Base-by-base conservation (phyloP, 2,113 vertebrate species). In the Nyctereutes procyonoides region DNA sequence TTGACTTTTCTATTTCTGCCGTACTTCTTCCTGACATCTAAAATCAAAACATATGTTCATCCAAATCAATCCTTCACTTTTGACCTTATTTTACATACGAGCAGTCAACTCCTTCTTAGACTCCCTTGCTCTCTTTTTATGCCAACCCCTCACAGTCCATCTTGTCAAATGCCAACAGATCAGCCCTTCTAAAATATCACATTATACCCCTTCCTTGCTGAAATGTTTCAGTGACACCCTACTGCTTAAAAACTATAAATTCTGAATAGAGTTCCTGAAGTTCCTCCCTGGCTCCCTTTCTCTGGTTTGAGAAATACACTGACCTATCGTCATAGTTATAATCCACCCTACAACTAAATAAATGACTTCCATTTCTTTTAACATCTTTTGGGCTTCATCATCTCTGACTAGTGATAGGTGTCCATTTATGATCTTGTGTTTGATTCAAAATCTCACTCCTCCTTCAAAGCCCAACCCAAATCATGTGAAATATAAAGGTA, bases 1-100 rank as follows among this genome's bases (percentile, higher is more conserved):
- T 14, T 58, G 12, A 56, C 19, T 93, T 95, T 92, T 90, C 32
- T 67, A n/a, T 67, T 85, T 95, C 20, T 97, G 4, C 26, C 58
- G 35, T 74, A 26, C 3, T 74, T 85, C 26, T 93, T 53, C 11
- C 11, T 93, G 30, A 65, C 26, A 77, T 90, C 30, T 63, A 93
- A 87, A 81, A 90, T 77, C 28, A 58, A 58, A 91, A 53, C 22
- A 65, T 11, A 3, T 4, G 1, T 3, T 55, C 24, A 89, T 74
- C 22, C 32, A 67, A 67, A 84, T 92, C 12, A 81, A 60, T 3
- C 12, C 74, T n/a, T n/a, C 35, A 60, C 26, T 48, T 81, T 81
- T 55, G 62, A 82, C n/a, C 22, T 53, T 60, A 69, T 82, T 65
- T 85, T 83, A 13, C 4, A 76, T 51, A 24, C 24, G 74, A 74